Base-by-base conservation (phyloP, 2,888 invertebrate genomes). In the Conchocele bisecta region DNA sequence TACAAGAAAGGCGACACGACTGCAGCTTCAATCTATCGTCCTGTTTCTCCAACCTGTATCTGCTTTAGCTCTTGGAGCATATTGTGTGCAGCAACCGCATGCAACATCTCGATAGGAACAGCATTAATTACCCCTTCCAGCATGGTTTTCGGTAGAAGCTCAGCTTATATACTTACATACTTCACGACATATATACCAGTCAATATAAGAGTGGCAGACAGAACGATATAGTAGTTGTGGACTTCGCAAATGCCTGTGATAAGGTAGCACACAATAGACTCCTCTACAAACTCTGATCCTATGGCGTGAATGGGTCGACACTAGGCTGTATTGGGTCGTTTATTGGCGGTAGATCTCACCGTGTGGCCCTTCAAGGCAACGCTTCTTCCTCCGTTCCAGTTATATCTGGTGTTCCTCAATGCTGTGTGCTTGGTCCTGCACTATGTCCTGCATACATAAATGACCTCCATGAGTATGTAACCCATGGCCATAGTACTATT, bases 71-170 rank as follows among this genome's bases (percentile, higher is more conserved):
- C n/a, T n/a, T n/a, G n/a, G n/a, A 44, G 44, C 44, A 44, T 44
- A 44, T 44, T 44, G 26, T 44, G 24, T 44, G 44, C 26, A 44
- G 44, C 44, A 44, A 26, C 20, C 44, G 22, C 20, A 44, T 17
- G 44, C 15, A 17, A 20, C 44, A 44, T 44, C 44, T 44, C 44
- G 22, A 7, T 42, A 42, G n/a, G 26, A 44, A 13, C 48, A 48
- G 31, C 48, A 20, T 46, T 20, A 24, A 26, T 5, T 48, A 26
- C 48, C 26, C 24, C 7, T 15, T 48, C 5, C 48, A 48, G 17
- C 28, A 48, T 48, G 48, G 48, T 13, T 48, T 26, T 20, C 28
- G 48, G 6, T 28, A 48, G 48, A 48, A 26, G 17, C 48, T 48
- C 28, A 48, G 26, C 28, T 48, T 15, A 48, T 48, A 22, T 28